phyloP scores from a whole-genome alignment of 2,888 invertebrate species.

The Neelides folsomi region DNA sequence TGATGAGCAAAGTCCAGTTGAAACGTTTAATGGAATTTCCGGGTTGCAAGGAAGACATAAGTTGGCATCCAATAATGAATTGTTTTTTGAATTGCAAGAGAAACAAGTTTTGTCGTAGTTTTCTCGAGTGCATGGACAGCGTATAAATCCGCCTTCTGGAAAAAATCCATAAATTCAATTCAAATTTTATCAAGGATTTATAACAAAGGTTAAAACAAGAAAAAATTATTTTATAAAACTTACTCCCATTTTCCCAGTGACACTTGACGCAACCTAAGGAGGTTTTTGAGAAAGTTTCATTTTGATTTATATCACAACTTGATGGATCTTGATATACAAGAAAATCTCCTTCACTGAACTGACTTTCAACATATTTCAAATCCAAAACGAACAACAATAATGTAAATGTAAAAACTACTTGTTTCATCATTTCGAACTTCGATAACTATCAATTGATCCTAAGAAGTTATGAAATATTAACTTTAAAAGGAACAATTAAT shows the following conservation, averaged over 20 bases:
- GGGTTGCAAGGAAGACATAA: slow-evolving; percentile 18
- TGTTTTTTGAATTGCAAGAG: neutral
- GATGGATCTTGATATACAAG: slow-evolving; percentile 11
- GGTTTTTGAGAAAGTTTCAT: slow-evolving; percentile 21
- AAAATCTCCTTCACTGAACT: slow-evolving; percentile 3
- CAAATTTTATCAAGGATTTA: too few relatives aligned
- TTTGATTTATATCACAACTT: slow-evolving; percentile 8
- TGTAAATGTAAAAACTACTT: too few relatives aligned
- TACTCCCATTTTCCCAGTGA: slow-evolving; percentile 9
- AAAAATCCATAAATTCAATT: too few relatives aligned
- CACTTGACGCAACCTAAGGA: slow-evolving; percentile 22
- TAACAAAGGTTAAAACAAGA: too few relatives aligned
- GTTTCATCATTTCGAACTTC: too few relatives aligned
- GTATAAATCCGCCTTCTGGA: neutral
- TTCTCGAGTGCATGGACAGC: neutral
- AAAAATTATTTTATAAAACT: too few relatives aligned
- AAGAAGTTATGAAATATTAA: too few relatives aligned
- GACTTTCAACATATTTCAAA: too few relatives aligned
- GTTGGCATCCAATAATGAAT: too few relatives aligned
- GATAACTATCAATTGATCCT: too few relatives aligned
- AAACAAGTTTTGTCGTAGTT: neutral
- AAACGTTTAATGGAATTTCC: slow-evolving; percentile 13
- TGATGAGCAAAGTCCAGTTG: slow-evolving; percentile 16
- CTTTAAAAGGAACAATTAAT: too few relatives aligned
- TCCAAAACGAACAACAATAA: too few relatives aligned